phyloP scores from a whole-genome alignment of 2,797 vertebrate genomes.

The Picus viridis region DNA sequence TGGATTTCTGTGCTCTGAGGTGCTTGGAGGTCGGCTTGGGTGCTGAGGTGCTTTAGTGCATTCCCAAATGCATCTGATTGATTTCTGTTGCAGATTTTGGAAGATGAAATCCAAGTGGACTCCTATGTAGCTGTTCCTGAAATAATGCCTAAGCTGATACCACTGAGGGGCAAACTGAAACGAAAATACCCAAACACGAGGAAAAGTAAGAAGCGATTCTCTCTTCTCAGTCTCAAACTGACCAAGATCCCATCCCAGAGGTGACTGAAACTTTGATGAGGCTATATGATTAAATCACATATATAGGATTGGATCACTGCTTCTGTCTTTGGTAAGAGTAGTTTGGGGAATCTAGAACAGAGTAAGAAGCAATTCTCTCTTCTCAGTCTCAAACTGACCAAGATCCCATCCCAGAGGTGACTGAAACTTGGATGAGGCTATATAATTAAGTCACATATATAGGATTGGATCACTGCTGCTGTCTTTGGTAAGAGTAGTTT shows the following conservation, averaged over 20 bases:
- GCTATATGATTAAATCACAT: rapidly evolving
- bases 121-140: slow-evolving; percentile 90
- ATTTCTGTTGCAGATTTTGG: slow-evolving; percentile 83
- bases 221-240: not conserved
- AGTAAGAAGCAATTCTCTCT: too few relatives aligned
- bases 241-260: too few relatives aligned
- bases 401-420: too few relatives aligned
- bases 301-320: rapidly evolving
- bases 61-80: not conserved
- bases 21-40: rapidly evolving
- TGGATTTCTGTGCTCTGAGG: not conserved
- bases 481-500: too few relatives aligned
- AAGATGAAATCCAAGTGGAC: slow-evolving; percentile 87
- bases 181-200: slow-evolving; percentile 88
- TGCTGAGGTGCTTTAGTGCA: not conserved
- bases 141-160: slow-evolving; percentile 83
- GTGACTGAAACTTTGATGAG: not conserved
- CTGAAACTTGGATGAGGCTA: too few relatives aligned
- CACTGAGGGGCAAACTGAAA: slow-evolving; percentile 87
- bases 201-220: slow-evolving; percentile 79
- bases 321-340: not conserved
- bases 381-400: too few relatives aligned
- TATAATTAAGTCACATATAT: too few relatives aligned
- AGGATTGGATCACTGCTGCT: too few relatives aligned
- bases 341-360: not conserved